Percentiles rank a stretch among this genome's conserved stretches.
phyloP scores from a whole-genome alignment of 2,797 vertebrate species.

The Peromyscus melanophrys region DNA sequence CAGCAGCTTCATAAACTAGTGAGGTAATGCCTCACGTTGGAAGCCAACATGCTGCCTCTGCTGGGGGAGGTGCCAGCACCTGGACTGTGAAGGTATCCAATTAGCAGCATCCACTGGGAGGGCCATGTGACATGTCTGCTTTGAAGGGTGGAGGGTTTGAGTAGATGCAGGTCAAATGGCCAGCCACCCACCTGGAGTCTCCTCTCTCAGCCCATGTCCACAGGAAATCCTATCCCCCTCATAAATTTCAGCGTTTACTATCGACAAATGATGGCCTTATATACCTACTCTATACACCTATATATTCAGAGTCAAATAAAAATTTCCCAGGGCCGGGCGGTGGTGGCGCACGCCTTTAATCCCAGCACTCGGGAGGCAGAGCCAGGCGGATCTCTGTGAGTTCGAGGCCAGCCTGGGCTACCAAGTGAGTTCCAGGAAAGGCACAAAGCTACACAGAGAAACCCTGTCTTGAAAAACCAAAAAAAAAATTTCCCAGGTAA shows the following conservation, averaged over 20 bases:
- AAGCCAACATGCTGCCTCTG: too few species aligned
- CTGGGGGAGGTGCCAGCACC: too few species aligned
- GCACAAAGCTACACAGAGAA: too few species aligned
- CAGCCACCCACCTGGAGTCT: too few species aligned
- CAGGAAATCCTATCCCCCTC: not conserved
- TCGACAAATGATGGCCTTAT: not conserved
- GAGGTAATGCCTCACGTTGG: not conserved
- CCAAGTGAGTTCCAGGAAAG: too few species aligned
- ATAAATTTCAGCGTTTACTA: not conserved
- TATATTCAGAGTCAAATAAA: not conserved
- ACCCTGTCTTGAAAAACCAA: too few species aligned
- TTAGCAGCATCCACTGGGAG: not conserved
- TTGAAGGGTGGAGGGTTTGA: not conserved
- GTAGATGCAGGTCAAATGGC: not conserved
- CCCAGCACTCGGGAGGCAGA: too few species aligned
- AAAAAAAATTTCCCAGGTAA: not conserved
- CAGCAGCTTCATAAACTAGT: too few species aligned
- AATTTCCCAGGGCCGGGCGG: too few species aligned
- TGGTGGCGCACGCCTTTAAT: too few species aligned
- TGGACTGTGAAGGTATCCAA: not conserved
- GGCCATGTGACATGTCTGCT: not conserved
- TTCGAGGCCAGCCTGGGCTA: too few species aligned
- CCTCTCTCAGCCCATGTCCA: not conserved
- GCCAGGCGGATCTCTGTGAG: too few species aligned
- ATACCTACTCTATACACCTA: not conserved